Conservation (phyloP, 2,797 vertebrate species). For the Chaenodraco wilsoni region DNA sequence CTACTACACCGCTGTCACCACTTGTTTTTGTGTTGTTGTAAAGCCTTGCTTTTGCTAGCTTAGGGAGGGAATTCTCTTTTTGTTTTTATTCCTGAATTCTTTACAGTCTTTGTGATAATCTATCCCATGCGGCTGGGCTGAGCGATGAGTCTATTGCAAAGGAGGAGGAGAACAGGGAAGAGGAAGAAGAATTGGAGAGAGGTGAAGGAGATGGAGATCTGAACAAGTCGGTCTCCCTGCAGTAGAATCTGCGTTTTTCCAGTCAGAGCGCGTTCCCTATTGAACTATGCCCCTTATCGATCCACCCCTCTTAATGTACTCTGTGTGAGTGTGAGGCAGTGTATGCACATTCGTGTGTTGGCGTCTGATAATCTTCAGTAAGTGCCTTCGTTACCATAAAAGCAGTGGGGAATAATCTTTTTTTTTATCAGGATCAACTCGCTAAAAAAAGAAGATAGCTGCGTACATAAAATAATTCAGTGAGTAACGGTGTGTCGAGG, state of each 20-base stretch:
- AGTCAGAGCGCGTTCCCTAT: slow-evolving; percentile 63
- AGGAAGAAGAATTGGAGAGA: slow-evolving; percentile 25
- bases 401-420: slow-evolving; percentile 32
- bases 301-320: slow-evolving; percentile 66
- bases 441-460: slow-evolving; percentile 26
- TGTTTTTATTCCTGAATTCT: slow-evolving; percentile 30
- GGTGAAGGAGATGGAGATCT: slow-evolving; percentile 35
- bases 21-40: slow-evolving; percentile 39
- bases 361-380: slow-evolving; percentile 45
- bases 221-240: slow-evolving; percentile 37
- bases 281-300: slow-evolving; percentile 68
- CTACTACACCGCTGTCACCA: slow-evolving; percentile 15
- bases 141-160: slow-evolving; percentile 39
- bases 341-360: slow-evolving; percentile 19
- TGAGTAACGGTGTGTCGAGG: slow-evolving; percentile 1
- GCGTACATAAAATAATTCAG: slow-evolving; percentile 26
- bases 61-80: slow-evolving; percentile 28
- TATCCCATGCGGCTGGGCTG: slow-evolving; percentile 31
- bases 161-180: slow-evolving; percentile 35
- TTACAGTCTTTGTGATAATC: slow-evolving; percentile 56
- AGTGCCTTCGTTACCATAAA: slow-evolving; percentile 43
- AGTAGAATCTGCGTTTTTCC: slow-evolving; percentile 55
- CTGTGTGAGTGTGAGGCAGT: slow-evolving; percentile 4
- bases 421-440: slow-evolving; percentile 49
- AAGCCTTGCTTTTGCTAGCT: slow-evolving; percentile 14